Evolutionary conservation across 2,888 invertebrate genomes (phyloP).

Genomic region (Drosophila diplacantha): DNA sequence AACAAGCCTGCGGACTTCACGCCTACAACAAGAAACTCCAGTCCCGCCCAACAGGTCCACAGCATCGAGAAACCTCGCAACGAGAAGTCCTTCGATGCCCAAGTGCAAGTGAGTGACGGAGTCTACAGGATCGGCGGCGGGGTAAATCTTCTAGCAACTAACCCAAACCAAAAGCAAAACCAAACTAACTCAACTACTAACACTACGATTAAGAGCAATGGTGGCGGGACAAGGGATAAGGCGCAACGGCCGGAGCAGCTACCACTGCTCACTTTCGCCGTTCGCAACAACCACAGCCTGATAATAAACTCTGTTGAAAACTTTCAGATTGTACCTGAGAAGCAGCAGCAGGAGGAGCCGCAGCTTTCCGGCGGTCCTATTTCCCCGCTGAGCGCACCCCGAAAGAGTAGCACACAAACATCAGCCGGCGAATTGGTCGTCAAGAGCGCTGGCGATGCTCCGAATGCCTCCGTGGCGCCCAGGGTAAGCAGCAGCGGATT

Average conservation of each 20-base stretch:
- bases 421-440: constrained; percentile 1
- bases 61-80: constrained; percentile 68
- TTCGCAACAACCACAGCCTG: constrained; percentile 67
- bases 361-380: constrained; percentile 34
- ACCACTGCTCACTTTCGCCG: constrained; percentile 44
- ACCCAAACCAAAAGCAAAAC: constrained; percentile 48
- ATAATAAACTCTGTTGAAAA: constrained; percentile 79
- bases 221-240: constrained; percentile 46
- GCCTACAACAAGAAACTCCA: constrained; percentile 54
- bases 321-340: constrained; percentile 77
- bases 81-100: constrained; percentile 75
- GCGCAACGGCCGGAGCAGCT: constrained; percentile 39
- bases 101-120: constrained; percentile 77
- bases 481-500: constrained; percentile 60
- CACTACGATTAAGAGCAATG: constrained; percentile 36
- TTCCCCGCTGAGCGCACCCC: constrained; percentile 71
- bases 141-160: constrained; percentile 70
- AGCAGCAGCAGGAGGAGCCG: constrained; percentile 56
- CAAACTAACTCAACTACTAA: constrained; percentile 26
- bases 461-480: constrained; percentile 51
- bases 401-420: constrained; percentile 51
- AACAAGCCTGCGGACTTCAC: constrained; percentile 51
- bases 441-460: constrained; percentile 30
- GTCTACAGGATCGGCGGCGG: constrained; percentile 76
- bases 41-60: constrained; percentile 46